Base-by-base conservation (phyloP, 2,797 vertebrate species). In the Gallinago stenura region DNA sequence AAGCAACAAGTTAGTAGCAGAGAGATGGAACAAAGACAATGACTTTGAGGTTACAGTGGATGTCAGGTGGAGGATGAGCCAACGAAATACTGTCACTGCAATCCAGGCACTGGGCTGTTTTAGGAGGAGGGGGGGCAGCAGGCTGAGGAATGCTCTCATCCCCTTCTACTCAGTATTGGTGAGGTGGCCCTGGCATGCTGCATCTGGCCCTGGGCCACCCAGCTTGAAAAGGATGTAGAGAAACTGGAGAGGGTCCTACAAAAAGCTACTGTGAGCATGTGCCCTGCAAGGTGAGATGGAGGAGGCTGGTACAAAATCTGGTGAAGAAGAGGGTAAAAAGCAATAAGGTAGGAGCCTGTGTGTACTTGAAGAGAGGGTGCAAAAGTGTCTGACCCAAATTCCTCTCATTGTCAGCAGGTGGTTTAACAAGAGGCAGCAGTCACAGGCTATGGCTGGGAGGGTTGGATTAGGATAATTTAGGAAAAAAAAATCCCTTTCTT, bases 301-400 rank as follows among this genome's bases (percentile, higher is more conserved):
- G 43, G 1, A 3, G 87, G 10, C 20, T 50, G 24, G 15, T 64
- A 33, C 12, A 41, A 73, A 64, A 26, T 18, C 57, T 93, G 61
- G 12, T 45, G 19, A 89, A 80, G 53, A 87, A 46, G 30, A 68
- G 4, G 3, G 3, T 54, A 16, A 83, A 41, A 43, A 73, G 39
- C 15, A 46, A 4, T 35, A 10, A 15, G 11, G 9, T 62, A n/a
- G 26, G 6, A 86, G 4, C n/a, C n/a, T 60, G 13, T 0, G 0
- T 10, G 12, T 43, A 30, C 51, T 70, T 28, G 13, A 86, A 77
- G 35, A 57, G 33, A 77, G 77, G 30, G 8, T 43, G 10, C 35
- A 83, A 77, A 83, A 20, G 25, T 18, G 4, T 20, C 19, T 69
- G 45, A 50, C 22, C 9, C 15, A 69, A 90, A 70, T 7, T 46